phyloP scores from a whole-genome alignment of 2,888 invertebrate genomes.

The Capitulum mitella region DNA sequence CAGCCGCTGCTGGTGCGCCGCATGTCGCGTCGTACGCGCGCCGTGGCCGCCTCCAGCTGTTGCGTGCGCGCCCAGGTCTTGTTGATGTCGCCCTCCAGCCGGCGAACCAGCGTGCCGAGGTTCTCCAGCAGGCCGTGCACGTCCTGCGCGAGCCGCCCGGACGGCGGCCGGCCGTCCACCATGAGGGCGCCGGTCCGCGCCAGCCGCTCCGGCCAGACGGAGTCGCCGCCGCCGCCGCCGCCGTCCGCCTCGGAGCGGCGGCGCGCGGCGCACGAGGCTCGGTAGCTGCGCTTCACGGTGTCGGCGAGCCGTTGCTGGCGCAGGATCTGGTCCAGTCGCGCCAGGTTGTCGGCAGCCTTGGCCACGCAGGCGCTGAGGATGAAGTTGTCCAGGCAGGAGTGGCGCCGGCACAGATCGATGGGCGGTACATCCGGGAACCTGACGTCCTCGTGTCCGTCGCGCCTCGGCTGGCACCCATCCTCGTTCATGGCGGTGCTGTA shows the following conservation, averaged over 20 bases:
- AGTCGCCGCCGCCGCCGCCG: background rate
- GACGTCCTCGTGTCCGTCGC: background rate
- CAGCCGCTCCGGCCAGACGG: background rate
- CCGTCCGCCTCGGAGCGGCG: background rate
- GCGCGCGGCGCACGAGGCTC: background rate
- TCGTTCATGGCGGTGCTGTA: background rate
- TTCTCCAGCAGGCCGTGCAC: constrained; percentile 9
- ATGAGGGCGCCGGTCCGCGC: background rate
- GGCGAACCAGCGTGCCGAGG: background rate
- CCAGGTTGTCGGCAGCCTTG: constrained; percentile 10
- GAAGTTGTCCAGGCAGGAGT: constrained; percentile 16
- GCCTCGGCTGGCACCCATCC: background rate
- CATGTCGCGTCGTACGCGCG: background rate
- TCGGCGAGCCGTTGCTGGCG: background rate
- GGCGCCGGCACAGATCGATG: background rate
- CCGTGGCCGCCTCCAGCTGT: background rate
- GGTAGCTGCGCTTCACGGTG: constrained; percentile 11
- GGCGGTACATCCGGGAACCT: background rate
- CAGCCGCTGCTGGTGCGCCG: background rate
- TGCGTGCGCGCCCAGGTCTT: constrained; percentile 4
- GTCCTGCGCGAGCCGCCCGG: background rate
- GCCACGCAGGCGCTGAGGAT: background rate
- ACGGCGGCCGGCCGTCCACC: background rate
- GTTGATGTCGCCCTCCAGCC: constrained; percentile 3
- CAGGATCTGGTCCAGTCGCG: constrained; percentile 1